phyloP scores from a whole-genome alignment of 2,797 vertebrate genomes.

The Rachycentron canadum region DNA sequence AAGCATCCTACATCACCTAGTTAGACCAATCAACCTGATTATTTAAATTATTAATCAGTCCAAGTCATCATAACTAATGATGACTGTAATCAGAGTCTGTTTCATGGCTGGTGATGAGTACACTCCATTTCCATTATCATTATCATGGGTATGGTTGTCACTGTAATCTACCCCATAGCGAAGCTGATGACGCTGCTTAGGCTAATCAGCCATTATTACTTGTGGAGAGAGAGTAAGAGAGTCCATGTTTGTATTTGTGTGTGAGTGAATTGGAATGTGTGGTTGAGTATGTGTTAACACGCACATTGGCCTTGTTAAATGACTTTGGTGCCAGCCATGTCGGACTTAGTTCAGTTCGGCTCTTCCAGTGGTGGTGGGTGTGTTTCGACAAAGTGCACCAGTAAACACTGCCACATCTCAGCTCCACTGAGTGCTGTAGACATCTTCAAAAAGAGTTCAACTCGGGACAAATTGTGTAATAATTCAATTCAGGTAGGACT shows the following conservation, averaged over 20 bases:
- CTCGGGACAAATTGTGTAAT: constrained; percentile 21
- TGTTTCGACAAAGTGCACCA: constrained; percentile 24
- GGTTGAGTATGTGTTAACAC: constrained; percentile 21
- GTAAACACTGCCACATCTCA: constrained; percentile 15
- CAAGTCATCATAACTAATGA: constrained; percentile 73
- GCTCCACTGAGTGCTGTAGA: constrained; percentile 10
- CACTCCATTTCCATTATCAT: constrained; percentile 72
- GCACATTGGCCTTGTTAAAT: constrained; percentile 28
- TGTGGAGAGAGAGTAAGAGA: constrained; percentile 4
- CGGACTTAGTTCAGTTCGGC: constrained; percentile 29
- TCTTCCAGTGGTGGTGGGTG: constrained; percentile 10
- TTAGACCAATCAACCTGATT: constrained; percentile 63
- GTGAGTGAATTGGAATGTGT: constrained; percentile 35
- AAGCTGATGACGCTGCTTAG: constrained; percentile 64
- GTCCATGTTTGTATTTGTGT: constrained; percentile 14
- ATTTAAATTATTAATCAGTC: constrained; percentile 76
- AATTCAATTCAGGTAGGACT: constrained; percentile 35
- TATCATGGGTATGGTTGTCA: constrained; percentile 70
- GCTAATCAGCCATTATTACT: constrained; percentile 72
- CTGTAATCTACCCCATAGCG: constrained; percentile 75
- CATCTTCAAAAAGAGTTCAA: constrained; percentile 20
- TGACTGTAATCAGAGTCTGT: constrained; percentile 74
- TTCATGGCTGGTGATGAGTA: constrained; percentile 74
- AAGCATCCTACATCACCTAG: constrained; percentile 26
- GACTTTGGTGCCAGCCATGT: constrained; percentile 42